These are phyloP conservation scores for Tyto alba DNA, from an alignment of 2,113 vertebrate species.

Conservation along the genomic window DNA sequence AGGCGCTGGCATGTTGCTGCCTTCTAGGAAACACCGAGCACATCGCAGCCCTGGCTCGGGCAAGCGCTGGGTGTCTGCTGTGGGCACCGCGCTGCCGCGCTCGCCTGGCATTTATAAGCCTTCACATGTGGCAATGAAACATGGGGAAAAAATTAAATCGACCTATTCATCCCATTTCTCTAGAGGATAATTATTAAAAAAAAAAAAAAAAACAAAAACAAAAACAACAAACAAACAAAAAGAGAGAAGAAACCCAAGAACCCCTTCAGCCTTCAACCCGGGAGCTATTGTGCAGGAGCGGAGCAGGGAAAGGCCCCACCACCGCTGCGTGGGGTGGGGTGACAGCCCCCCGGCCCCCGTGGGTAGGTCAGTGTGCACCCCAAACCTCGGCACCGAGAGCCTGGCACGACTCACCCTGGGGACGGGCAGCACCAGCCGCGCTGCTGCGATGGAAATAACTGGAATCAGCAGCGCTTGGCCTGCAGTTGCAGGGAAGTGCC, in stretches of 20 bases:
- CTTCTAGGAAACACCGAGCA: too few relatives aligned
- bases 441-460: neutral
- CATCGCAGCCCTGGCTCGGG: too few relatives aligned
- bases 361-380: neutral
- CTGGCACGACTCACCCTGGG: neutral
- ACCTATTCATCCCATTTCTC: neutral
- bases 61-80: too few relatives aligned
- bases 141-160: neutral
- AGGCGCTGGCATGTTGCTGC: rapidly evolving
- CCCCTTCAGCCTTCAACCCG: neutral
- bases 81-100: neutral
- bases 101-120: neutral
- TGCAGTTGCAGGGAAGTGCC: too few relatives aligned
- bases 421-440: neutral
- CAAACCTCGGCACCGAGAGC: rapidly evolving
- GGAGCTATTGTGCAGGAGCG: neutral
- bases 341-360: rapidly evolving
- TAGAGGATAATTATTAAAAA: neutral
- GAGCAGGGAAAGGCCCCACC: neutral
- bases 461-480: too few relatives aligned
- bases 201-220: too few relatives aligned
- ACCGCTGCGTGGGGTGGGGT: too few relatives aligned
- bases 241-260: neutral
- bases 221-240: neutral
- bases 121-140: neutral